Percentiles rank a stretch among this genome's conserved stretches.
phyloP scores from a whole-genome alignment of 2,797 vertebrate genomes.

The Hippopotamyrus pictus region DNA sequence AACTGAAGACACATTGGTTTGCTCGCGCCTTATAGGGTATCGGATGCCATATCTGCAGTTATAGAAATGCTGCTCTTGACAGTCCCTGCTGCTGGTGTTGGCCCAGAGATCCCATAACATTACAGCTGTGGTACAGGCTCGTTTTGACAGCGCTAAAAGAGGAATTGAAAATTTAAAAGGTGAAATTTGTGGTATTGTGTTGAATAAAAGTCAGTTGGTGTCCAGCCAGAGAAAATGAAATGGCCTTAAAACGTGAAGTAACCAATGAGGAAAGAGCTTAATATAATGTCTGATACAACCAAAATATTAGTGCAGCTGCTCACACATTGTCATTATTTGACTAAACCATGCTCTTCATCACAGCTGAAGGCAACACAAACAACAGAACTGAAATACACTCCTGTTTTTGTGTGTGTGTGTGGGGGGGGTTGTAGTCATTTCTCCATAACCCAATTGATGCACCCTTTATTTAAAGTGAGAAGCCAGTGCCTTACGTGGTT shows the following conservation, averaged over 20 bases:
- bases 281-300: neutral
- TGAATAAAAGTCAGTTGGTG: slow-evolving; percentile 1
- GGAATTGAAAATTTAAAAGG: no score
- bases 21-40: neutral
- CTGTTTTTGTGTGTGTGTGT: neutral
- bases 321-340: neutral
- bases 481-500: neutral
- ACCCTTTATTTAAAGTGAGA: neutral
- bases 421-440: neutral
- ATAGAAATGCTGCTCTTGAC: neutral
- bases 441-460: neutral
- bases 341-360: neutral
- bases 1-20: neutral
- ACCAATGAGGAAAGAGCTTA: neutral
- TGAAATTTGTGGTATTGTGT: neutral
- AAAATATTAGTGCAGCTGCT: neutral
- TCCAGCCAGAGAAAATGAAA: neutral
- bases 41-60: neutral
- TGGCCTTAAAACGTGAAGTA: neutral
- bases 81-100: neutral
- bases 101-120: neutral
- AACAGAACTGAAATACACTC: neutral
- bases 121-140: neutral
- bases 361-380: neutral
- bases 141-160: neutral